Conservation (phyloP, 2,797 vertebrate species). For the Sebastes variabilis region DNA sequence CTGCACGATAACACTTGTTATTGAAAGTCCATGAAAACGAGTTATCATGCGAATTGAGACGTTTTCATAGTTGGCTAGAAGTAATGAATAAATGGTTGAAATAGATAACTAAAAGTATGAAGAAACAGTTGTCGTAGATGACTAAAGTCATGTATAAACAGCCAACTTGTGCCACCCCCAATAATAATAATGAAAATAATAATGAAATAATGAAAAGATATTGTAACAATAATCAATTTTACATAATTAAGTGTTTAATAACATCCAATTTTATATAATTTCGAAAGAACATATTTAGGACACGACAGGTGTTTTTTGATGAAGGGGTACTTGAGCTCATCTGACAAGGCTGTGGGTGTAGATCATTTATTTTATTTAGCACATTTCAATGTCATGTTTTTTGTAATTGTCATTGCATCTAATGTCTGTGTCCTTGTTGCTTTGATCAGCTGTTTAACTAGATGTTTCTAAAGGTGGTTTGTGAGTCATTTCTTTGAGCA, state of each 20-base stretch:
- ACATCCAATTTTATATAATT: not conserved
- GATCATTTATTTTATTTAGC: not conserved
- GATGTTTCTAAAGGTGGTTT: not conserved
- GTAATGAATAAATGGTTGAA: not conserved
- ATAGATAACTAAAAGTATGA: not conserved
- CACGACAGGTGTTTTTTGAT: not conserved
- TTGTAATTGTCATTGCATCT: not conserved
- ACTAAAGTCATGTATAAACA: not conserved
- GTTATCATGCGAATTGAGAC: too few species aligned
- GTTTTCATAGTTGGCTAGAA: not conserved
- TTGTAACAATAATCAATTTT: not conserved
- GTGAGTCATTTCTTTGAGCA: not conserved
- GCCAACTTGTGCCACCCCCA: not conserved
- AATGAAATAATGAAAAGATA: not conserved
- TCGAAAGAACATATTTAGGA: not conserved
- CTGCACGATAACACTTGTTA: not conserved
- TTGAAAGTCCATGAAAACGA: not conserved
- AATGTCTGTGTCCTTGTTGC: not conserved
- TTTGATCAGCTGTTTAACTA: constrained; percentile 7
- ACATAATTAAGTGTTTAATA: not conserved
- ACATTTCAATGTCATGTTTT: constrained; percentile 4
- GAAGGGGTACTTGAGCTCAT: not conserved
- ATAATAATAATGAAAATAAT: not conserved
- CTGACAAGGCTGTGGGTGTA: not conserved
- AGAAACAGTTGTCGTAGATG: not conserved